These are phyloP conservation scores for Aleiodes sp. DNA, from an alignment of 1,140 invertebrate genomes.

Conservation along the genomic window DNA sequence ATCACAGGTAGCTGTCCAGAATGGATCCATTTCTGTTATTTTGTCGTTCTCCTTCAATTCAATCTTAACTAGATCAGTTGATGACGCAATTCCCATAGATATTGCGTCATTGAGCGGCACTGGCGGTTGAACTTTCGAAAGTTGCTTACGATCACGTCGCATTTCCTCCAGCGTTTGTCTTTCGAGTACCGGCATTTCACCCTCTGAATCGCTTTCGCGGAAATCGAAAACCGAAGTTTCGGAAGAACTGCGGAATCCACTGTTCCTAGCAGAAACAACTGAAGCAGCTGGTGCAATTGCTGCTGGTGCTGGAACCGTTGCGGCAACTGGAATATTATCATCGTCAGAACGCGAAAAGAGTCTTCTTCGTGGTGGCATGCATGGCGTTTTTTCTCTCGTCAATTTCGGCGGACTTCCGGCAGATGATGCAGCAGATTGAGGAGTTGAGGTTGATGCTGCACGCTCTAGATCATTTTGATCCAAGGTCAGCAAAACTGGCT, in stretches of 20 bases:
- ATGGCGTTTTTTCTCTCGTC: slow-evolving; percentile 59
- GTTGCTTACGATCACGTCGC: slow-evolving; percentile 66
- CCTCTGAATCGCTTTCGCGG: slow-evolving; percentile 69
- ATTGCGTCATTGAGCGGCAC: slow-evolving; percentile 63
- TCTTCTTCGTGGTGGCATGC: slow-evolving; percentile 59
- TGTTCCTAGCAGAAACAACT: slow-evolving; percentile 57
- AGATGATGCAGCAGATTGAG: slow-evolving; percentile 55
- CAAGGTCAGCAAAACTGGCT: slow-evolving; percentile 36
- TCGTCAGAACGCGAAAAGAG: slow-evolving; percentile 67
- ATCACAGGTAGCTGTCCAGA: slow-evolving; percentile 75
- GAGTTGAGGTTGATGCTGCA: slow-evolving; percentile 55
- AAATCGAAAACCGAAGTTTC: slow-evolving; percentile 75
- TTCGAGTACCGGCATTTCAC: slow-evolving; percentile 70
- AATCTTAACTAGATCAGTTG: slow-evolving; percentile 58
- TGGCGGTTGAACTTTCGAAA: slow-evolving; percentile 63
- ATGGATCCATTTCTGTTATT: slow-evolving; percentile 63
- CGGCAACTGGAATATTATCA: slow-evolving; percentile 50
- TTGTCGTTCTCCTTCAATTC: slow-evolving; percentile 61
- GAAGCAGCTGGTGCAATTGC: slow-evolving; percentile 43
- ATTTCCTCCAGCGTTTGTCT: slow-evolving; percentile 69
- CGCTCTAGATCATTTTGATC: slow-evolving; percentile 52
- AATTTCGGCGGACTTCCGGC: slow-evolving; percentile 66
- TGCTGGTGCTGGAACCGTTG: slow-evolving; percentile 45
- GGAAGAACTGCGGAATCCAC: slow-evolving; percentile 69
- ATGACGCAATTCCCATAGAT: slow-evolving; percentile 53